These are phyloP conservation scores for Odontothrips loti DNA, from an alignment of 2,888 invertebrate species.

Conservation along the genomic window DNA sequence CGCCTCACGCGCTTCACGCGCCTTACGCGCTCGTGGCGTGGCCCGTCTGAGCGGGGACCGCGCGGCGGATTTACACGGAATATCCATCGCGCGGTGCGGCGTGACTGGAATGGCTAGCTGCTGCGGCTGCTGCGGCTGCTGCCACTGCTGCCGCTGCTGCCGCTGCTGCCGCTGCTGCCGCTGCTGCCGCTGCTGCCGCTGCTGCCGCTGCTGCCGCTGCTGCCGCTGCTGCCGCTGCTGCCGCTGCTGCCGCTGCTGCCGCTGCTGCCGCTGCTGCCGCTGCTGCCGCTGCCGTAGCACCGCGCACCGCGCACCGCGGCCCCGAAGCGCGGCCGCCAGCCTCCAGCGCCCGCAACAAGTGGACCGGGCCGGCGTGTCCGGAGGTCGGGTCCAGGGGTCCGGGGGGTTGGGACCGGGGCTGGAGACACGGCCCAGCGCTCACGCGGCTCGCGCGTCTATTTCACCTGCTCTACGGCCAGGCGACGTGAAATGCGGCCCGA, in stretches of 20 bases:
- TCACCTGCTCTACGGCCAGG: background rate
- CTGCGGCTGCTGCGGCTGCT: background rate
- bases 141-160: no score
- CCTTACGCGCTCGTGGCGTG: background rate
- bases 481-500: background rate
- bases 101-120: background rate
- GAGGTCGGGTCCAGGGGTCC: background rate
- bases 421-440: background rate
- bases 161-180: no score
- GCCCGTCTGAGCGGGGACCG: background rate
- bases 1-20: no score
- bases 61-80: constrained; percentile 7
- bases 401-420: background rate
- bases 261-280: no score
- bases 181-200: no score
- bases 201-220: no score
- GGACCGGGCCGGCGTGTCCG: background rate
- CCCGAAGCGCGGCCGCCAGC: no score
- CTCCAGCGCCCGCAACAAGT: background rate
- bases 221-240: no score
- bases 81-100: constrained; percentile 18
- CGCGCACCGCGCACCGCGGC: no score
- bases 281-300: no score
- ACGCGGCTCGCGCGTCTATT: background rate
- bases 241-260: no score